Base-by-base conservation (phyloP, 2,888 invertebrate genomes). In the Pherbina coryleti region DNA sequence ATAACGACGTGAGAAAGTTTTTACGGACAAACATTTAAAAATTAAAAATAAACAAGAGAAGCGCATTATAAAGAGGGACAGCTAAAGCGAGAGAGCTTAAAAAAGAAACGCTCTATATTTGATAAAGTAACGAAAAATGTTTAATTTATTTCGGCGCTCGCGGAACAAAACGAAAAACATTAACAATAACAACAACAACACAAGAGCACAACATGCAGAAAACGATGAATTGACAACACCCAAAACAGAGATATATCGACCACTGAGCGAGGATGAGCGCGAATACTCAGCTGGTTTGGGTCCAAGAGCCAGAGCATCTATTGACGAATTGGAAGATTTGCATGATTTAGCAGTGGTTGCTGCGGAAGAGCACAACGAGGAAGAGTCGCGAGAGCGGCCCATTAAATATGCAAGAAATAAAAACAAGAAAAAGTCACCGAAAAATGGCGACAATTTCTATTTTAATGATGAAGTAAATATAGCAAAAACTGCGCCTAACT, bases 141-240 rank as follows among this genome's bases (percentile, higher is more conserved):
- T 87, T 71, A 87, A 84, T 84, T 83, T 87, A 84, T 82, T 87
- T 82, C 84, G 87, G 79, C 86, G 87, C 81, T 83, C 85, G 80
- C 84, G 82, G 69, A 82, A 85, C 78, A 86, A 84, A 75, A 62
- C 84, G 83, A 84, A 84, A 80, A 64, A 70, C 8, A 81, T 81
- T 67, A 69, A 67, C 44, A 55, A 31, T 5, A 64, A 64, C 28
- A 2, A 17, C 57, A 22, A 78, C 34, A 25, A 49, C 44, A 17
- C 57, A 25, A 14, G 44, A 70, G 37, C 44, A 14, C 28, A 44
- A 31, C 75, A 55, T n/a, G 17, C 25, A 14, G 64, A 77, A 22
- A 49, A n/a, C 25, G 34, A 53, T 17, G 55, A 53, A 22, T 19
- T 55, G 57, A 66, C 62, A 64, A 25, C 64, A 28, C 53, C 25